Evolutionary conservation across 2,113 vertebrate species (phyloP).

Genomic region (Gnathonemus longibarbis): DNA sequence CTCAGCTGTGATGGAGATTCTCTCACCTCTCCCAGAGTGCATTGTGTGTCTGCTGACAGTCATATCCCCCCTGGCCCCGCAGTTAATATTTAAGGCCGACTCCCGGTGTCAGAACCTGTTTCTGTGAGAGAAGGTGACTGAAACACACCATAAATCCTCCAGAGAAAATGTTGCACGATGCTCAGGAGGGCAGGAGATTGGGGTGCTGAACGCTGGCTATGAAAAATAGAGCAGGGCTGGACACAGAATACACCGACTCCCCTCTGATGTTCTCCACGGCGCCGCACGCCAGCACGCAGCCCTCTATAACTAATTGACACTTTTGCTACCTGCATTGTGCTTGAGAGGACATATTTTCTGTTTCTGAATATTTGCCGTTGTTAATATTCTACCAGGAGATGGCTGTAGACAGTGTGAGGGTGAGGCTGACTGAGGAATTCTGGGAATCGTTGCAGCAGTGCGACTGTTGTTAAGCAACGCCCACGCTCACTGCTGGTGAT

Average conservation of each 20-base stretch:
- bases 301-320: background rate
- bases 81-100: background rate
- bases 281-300: background rate
- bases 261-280: background rate
- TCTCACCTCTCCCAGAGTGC: background rate
- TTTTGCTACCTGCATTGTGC: background rate
- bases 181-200: background rate
- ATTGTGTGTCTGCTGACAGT: background rate
- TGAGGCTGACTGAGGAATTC: background rate
- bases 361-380: background rate
- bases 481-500: background rate
- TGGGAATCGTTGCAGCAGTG: background rate
- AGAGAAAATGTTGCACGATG: background rate
- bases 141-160: background rate
- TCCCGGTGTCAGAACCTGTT: background rate
- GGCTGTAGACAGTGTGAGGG: background rate
- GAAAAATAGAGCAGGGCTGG: background rate
- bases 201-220: background rate
- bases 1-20: background rate
- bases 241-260: background rate
- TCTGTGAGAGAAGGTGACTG: background rate
- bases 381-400: background rate
- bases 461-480: background rate
- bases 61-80: background rate
- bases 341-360: background rate